These are phyloP conservation scores for Cyanoliseus patagonus DNA, from an alignment of 2,113 vertebrate genomes.

Conservation along the genomic window DNA sequence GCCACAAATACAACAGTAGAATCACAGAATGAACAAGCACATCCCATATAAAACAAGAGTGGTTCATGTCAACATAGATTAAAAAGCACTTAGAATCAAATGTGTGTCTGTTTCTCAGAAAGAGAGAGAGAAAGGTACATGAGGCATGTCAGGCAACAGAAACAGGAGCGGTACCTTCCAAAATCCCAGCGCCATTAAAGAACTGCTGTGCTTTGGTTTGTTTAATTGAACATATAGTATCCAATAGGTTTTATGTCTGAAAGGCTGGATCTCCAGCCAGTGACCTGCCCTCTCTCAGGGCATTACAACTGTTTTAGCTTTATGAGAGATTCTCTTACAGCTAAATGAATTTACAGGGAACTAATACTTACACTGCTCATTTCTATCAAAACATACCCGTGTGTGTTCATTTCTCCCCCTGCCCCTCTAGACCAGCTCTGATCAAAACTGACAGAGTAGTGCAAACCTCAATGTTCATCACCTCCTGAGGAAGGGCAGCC, in stretches of 20 bases:
- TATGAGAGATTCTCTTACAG: background rate
- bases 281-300: background rate
- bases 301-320: background rate
- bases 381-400: background rate
- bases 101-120: background rate
- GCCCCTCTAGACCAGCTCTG: background rate
- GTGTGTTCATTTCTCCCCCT: background rate
- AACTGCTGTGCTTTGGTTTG: background rate
- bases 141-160: background rate
- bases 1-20: background rate
- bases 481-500: accelerated
- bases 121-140: background rate
- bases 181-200: background rate
- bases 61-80: background rate
- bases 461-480: background rate
- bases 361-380: background rate
- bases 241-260: background rate
- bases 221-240: background rate
- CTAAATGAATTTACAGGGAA: background rate
- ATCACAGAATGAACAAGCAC: background rate
- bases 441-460: background rate
- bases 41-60: background rate
- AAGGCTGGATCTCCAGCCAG: background rate
- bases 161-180: background rate
- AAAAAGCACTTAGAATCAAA: background rate